A percentile compares a stretch with the other conserved stretches of the same genome.
phyloP scores from a whole-genome alignment of 2,888 invertebrate species.

The Diarsia dahlii region DNA sequence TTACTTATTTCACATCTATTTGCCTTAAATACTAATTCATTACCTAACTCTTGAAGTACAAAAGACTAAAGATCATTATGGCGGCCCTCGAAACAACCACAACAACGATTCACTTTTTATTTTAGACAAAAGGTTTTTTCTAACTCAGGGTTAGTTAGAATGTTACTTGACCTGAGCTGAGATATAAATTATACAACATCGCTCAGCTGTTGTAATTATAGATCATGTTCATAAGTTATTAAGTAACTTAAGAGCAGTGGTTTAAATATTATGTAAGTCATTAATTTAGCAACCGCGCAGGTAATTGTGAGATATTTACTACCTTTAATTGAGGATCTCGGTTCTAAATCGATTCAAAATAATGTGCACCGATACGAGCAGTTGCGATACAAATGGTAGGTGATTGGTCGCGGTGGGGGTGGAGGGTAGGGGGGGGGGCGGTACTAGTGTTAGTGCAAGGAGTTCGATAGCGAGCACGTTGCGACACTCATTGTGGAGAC shows the following conservation, averaged over 20 bases:
- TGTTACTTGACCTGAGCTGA: too few relatives aligned
- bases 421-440: background rate
- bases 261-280: background rate
- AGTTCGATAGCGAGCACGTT: background rate
- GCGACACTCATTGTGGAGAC: conserved; percentile 1
- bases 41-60: background rate
- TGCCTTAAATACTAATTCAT: background rate
- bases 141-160: background rate
- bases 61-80: background rate
- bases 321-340: conserved; percentile 34
- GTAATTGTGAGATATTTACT: conserved; percentile 40
- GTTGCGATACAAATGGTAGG: conserved; percentile 6
- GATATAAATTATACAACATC: background rate
- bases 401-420: background rate
- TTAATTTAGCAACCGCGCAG: conserved; percentile 6
- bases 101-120: background rate
- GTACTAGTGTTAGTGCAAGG: background rate
- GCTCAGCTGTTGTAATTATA: background rate
- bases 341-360: conserved; percentile 41
- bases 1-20: background rate
- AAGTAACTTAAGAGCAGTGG: background rate
- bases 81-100: background rate
- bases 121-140: background rate
- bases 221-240: background rate
- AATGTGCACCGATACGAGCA: conserved; percentile 15